A percentile compares a stretch with the other conserved stretches of the same genome.
Evolutionary conservation across 2,888 invertebrate species (phyloP).

Genomic region (Nemoura dubitans): DNA sequence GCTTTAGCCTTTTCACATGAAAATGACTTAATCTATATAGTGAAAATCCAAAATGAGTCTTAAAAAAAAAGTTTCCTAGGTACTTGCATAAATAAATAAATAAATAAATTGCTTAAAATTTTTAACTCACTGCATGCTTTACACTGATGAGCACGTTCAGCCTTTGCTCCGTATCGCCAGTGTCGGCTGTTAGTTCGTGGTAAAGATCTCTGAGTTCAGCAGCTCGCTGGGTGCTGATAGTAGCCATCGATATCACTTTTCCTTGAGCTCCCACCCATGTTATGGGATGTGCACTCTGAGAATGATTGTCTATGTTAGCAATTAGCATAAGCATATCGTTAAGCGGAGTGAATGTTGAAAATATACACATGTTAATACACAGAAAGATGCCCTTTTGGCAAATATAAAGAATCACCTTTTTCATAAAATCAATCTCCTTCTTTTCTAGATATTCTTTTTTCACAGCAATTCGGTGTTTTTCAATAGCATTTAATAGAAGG

Average conservation of each 20-base stretch:
- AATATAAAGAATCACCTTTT: constrained; percentile 40
- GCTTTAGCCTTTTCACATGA: constrained; percentile 59
- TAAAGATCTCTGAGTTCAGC: constrained; percentile 79
- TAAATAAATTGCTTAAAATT: neutral
- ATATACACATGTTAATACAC: no score
- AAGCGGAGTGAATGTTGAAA: no score
- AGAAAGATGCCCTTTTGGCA: neutral
- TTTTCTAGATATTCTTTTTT: constrained; percentile 43
- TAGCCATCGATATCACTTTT: constrained; percentile 78
- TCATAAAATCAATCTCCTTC: constrained; percentile 60
- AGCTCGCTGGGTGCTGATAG: constrained; percentile 81
- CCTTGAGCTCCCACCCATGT: constrained; percentile 80
- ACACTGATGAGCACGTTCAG: constrained; percentile 75
- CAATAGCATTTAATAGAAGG: constrained; percentile 73
- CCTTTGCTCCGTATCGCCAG: constrained; percentile 67
- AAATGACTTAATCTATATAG: neutral
- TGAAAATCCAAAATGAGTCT: constrained; percentile 1
- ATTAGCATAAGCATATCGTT: no score
- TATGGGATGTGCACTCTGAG: constrained; percentile 69
- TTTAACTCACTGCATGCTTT: constrained; percentile 64
- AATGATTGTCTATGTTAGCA: neutral
- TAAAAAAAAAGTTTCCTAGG: no score
- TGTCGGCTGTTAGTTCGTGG: neutral
- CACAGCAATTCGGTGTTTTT: constrained; percentile 67
- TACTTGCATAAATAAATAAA: no score